Evolutionary conservation across 2,888 invertebrate species (phyloP).

Genomic region (Magallana nippona): DNA sequence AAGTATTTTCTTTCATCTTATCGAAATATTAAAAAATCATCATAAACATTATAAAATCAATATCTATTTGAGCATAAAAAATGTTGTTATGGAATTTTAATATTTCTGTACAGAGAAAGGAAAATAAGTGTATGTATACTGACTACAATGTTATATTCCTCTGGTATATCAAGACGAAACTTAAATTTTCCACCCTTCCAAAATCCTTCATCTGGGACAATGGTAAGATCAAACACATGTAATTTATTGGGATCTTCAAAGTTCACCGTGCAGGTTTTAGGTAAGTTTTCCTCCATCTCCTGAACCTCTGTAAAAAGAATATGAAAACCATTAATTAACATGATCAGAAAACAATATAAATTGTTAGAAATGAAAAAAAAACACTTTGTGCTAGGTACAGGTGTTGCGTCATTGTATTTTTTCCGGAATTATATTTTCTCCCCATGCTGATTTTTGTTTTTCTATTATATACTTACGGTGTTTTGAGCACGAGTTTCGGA

Average conservation of each 20-base stretch:
- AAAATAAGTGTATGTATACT: conserved; percentile 79
- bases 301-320: conserved; percentile 82
- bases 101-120: neutral
- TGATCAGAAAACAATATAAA: neutral
- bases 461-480: no score
- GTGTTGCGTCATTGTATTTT: no score
- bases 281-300: conserved; percentile 93
- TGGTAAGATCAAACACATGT: conserved; percentile 88
- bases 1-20: no score
- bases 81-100: neutral
- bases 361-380: no score
- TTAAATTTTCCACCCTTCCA: conserved; percentile 93
- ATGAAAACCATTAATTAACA: neutral
- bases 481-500: no score
- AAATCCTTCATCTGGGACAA: conserved; percentile 91
- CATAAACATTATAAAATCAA: no score
- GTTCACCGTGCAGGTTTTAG: conserved; percentile 87
- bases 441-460: no score
- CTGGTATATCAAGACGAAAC: conserved; percentile 92
- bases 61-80: no score
- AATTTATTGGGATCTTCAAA: conserved; percentile 92
- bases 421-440: no score
- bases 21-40: no score
- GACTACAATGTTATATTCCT: conserved; percentile 98
- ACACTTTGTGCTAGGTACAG: no score